A percentile compares a stretch with the other conserved stretches of the same genome.
Conservation (phyloP, 2,888 invertebrate species). For the Idaea aversata region DNA sequence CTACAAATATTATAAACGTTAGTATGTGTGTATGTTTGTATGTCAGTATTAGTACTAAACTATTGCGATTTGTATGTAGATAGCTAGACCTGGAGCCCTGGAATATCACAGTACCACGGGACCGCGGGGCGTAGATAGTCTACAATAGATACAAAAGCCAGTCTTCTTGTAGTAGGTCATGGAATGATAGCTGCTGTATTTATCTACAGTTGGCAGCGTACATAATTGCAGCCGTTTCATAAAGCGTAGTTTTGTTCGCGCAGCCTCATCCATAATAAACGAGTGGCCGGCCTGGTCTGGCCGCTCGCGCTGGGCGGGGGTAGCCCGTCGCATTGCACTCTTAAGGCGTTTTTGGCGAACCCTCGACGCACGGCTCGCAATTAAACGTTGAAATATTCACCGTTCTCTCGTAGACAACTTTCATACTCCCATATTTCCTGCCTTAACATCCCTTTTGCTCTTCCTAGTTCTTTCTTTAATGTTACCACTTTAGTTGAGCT, state of each 20-base stretch:
- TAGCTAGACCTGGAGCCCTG: neutral
- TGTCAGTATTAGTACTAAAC: too few relatives aligned
- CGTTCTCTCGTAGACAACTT: conserved; percentile 26
- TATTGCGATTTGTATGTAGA: neutral
- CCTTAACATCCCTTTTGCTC: conserved; percentile 25
- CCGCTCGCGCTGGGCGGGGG: conserved; percentile 21
- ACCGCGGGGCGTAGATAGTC: neutral
- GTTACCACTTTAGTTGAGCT: conserved; percentile 11
- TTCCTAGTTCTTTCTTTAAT: conserved; percentile 21
- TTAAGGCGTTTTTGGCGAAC: conserved; percentile 24
- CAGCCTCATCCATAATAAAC: conserved; percentile 55
- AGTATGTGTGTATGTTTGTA: too few relatives aligned
- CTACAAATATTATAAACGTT: too few relatives aligned
- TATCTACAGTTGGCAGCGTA: conserved; percentile 9
- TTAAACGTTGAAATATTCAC: conserved; percentile 62
- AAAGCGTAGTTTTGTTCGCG: conserved; percentile 35
- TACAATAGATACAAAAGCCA: too few relatives aligned
- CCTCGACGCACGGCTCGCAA: conserved; percentile 40
- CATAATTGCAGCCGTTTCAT: conserved; percentile 13
- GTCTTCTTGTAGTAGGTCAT: neutral
- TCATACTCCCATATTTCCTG: conserved; percentile 18
- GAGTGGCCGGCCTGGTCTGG: conserved; percentile 47
- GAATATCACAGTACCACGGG: too few relatives aligned
- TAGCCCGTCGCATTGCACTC: conserved; percentile 19
- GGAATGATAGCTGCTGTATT: conserved; percentile 6